These are phyloP conservation scores for Poecile montanus DNA, from an alignment of 2,797 vertebrate species.

Conservation along the genomic window DNA sequence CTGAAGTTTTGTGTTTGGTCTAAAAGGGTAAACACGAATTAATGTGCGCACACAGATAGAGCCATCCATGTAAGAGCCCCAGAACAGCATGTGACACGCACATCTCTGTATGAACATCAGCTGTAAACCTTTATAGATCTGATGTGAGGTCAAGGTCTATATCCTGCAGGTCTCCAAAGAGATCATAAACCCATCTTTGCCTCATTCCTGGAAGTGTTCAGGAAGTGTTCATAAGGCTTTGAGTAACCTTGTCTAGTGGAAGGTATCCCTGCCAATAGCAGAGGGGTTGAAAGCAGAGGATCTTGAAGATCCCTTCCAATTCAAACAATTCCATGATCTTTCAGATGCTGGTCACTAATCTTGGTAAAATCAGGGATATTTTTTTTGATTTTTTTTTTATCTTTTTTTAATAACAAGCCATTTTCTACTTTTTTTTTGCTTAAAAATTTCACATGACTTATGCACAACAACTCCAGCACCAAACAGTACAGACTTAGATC, in stretches of 20 bases:
- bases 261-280: not conserved
- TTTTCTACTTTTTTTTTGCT: not conserved
- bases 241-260: not conserved
- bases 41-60: not conserved
- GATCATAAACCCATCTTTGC: not conserved
- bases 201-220: not conserved
- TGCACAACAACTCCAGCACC: not conserved
- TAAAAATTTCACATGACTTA: not conserved
- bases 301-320: not conserved
- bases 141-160: not conserved
- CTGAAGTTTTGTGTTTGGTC: not conserved
- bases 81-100: not conserved
- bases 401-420: not conserved
- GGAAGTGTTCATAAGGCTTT: not conserved
- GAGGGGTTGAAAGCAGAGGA: not conserved
- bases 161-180: not conserved
- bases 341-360: not conserved
- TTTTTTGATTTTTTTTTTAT: not conserved
- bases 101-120: not conserved
- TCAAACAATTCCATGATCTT: not conserved
- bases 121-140: not conserved
- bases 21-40: not conserved
- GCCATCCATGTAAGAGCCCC: too few species aligned
- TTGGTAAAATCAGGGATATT: not conserved
- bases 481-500: not conserved